Conservation (phyloP, 2,888 invertebrate genomes). For the Pristionchus exspectatus region DNA sequence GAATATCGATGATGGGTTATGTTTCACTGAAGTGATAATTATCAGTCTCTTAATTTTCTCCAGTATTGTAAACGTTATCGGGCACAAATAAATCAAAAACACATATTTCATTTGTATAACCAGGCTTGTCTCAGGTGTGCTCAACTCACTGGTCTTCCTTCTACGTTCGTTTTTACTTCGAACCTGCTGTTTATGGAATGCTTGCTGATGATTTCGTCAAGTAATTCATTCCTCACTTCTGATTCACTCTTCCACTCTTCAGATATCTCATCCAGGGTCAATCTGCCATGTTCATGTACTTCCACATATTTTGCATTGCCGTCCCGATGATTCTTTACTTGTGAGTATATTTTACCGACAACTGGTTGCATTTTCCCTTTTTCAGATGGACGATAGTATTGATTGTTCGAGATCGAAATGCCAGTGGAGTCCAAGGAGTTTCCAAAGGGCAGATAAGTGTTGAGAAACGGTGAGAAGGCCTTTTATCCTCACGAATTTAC, state of each 20-base stretch:
- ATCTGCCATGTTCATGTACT: constrained; percentile 18
- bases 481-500: background rate
- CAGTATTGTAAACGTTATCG: too few species aligned
- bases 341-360: background rate
- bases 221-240: background rate
- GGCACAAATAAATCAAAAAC: too few species aligned
- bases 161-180: constrained; percentile 42
- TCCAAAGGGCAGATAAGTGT: constrained; percentile 39
- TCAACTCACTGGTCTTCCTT: constrained; percentile 38
- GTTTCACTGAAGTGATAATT: too few species aligned
- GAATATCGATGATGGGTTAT: background rate
- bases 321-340: constrained; percentile 25
- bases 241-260: background rate
- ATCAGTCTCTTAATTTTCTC: too few species aligned
- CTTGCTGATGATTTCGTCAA: constrained; percentile 47
- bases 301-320: constrained; percentile 40
- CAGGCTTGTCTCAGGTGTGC: background rate
- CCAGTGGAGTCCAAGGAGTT: constrained; percentile 6
- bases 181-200: constrained; percentile 53
- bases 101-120: too few species aligned
- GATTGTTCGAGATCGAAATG: background rate
- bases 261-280: constrained; percentile 31
- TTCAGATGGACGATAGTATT: constrained; percentile 3
- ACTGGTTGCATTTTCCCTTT: too few species aligned
- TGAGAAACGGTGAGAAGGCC: constrained; percentile 12